Percentiles rank a stretch among this genome's conserved stretches.
Conservation (phyloP, 2,113 vertebrate genomes). For the Reinhardtius hippoglossoides region DNA sequence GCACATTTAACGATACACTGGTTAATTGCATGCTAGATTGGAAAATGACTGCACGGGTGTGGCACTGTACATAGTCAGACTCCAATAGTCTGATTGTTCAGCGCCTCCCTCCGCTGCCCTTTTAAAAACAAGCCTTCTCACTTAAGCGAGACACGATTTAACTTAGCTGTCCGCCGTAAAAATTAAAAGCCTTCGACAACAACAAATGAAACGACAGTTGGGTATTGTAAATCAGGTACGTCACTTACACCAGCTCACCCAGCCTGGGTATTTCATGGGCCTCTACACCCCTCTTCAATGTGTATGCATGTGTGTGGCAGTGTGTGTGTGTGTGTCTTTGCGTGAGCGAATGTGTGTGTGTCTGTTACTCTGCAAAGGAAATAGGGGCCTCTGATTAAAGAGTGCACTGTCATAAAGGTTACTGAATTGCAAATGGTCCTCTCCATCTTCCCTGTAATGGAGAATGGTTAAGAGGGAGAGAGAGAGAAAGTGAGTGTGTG, state of each 20-base stretch:
- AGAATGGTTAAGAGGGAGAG: slow-evolving; percentile 86
- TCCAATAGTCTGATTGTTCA: slow-evolving; percentile 31
- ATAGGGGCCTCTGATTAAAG: slow-evolving; percentile 99
- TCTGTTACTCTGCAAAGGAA: slow-evolving; percentile 91
- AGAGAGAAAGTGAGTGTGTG: slow-evolving; percentile 70
- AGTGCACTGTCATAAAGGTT: slow-evolving; percentile 99
- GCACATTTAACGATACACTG: neutral
- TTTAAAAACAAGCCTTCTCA: slow-evolving; percentile 48
- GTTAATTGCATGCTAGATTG: neutral
- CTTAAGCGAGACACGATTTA: slow-evolving; percentile 87
- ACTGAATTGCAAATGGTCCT: slow-evolving; percentile 99
- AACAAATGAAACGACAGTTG: slow-evolving; percentile 91
- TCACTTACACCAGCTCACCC: slow-evolving; percentile 88
- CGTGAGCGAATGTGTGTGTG: slow-evolving; percentile 34
- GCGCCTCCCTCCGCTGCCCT: slow-evolving; percentile 20
- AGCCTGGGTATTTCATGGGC: slow-evolving; percentile 92
- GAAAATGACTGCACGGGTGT: neutral
- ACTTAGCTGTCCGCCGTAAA: slow-evolving; percentile 91
- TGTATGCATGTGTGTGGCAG: slow-evolving; percentile 73
- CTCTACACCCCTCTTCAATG: slow-evolving; percentile 90
- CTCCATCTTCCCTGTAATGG: slow-evolving; percentile 99
- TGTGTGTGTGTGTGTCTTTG: neutral
- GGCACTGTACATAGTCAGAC: neutral
- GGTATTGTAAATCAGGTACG: slow-evolving; percentile 88
- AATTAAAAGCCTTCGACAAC: slow-evolving; percentile 92